A percentile compares a stretch with the other conserved stretches of the same genome.
phyloP scores from a whole-genome alignment of 2,888 invertebrate species.

The Antheraea yamamai region DNA sequence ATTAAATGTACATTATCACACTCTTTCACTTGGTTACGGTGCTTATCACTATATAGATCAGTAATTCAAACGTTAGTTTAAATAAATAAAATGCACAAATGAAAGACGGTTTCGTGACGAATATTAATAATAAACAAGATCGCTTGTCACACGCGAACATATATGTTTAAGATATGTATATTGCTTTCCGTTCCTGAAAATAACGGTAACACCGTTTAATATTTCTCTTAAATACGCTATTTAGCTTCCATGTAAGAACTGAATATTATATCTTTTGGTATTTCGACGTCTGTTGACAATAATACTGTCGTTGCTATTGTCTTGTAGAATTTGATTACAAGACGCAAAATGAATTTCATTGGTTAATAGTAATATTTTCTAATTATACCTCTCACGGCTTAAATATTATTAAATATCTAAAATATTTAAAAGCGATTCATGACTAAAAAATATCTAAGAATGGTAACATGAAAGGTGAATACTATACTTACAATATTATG shows the following conservation, averaged over 20 bases:
- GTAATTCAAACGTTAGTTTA: neutral
- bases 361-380: neutral
- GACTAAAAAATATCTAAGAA: too few relatives aligned
- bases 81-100: neutral
- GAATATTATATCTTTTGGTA: neutral
- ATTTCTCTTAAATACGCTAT: neutral
- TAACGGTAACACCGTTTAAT: neutral
- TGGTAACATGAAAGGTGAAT: too few relatives aligned
- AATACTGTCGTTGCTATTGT: neutral
- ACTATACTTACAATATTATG: too few relatives aligned
- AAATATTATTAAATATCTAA: too few relatives aligned
- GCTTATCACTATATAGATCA: too few relatives aligned
- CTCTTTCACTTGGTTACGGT: too few relatives aligned
- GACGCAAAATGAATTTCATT: neutral
- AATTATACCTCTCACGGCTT: neutral
- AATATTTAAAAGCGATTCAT: too few relatives aligned
- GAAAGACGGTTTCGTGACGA: neutral
- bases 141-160: neutral
- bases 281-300: neutral
- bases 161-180: neutral
- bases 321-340: neutral
- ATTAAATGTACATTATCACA: too few relatives aligned
- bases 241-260: neutral
- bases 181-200: neutral
- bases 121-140: neutral